Evolutionary conservation across 2,888 invertebrate genomes (phyloP), one percentile per base, ranked within the genome.

Genomic region (Phasia obesa): DNA sequence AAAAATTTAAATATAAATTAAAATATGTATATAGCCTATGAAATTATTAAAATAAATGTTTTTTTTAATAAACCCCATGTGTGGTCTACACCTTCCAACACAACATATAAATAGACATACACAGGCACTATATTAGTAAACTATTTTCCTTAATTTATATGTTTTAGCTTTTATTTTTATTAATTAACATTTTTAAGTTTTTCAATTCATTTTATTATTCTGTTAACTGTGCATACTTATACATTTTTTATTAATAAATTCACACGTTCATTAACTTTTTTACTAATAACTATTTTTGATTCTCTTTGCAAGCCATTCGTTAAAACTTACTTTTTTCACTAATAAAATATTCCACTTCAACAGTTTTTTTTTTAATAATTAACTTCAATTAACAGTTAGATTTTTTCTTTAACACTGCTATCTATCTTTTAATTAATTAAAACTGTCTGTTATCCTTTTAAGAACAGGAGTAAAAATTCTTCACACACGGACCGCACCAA

Each of bases 401-500:
- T 15, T 69, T 71, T 57, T 76, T 55, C 51, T 53, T 17, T 47
- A 64, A 47, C 35, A 42, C 25, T 64, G 31, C 42, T 44, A 15
- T 51, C 38, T 31, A 55, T 67, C 42, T 51, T 57, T 67, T 60
- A 35, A 42, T 57, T 77, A 60, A 57, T 65, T 57, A 67, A 74
- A 64, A 64, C 74, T 60, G 71, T 71, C 70, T 71, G 35, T 25
- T 53, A 42, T 23, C 31, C 21, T 31, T 38, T 51, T 25, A 35
- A 64, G 25, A 79, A 44, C 55, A 21, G 51, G 44, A 47, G 64
- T 13, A 67, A 79, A 81, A 83, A 79, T 73, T 79, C 83, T 76
- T 73, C 75, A 69, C 74, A 62, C 78, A 74, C 79, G 79, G 75
- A 83, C 78, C 73, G 78, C 78, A 83, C 74, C 78, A 83, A 83